Evolutionary conservation across 1,140 invertebrate species (phyloP), one percentile per base, ranked within the genome.

Genomic region (Achroia grisella): DNA sequence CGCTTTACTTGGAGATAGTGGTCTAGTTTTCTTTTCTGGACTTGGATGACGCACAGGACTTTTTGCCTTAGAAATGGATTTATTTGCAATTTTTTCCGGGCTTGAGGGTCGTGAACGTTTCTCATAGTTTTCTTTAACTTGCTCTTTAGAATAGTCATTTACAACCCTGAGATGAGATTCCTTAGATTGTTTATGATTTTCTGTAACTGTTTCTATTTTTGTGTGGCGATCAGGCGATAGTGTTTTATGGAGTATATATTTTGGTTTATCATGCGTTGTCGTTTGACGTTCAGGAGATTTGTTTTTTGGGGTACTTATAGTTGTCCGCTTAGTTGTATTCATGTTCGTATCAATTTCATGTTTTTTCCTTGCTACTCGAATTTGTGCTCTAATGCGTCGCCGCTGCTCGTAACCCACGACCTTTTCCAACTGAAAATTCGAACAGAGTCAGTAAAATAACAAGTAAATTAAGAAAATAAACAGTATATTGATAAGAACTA

Each of bases 361-460:
- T 49, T 87, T 77, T 57, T 91, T 90, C 52, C 89, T 90, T 2
- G 93, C 89, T 6, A 91, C 65, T 52, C 92, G 85, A 42, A 94
- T 93, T 74, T 94, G 92, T 6, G 91, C 88, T 51, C 93, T 87
- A 42, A 94, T 93, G 44, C 91, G 87, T 39, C 92, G 88, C 46
- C 93, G 80, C 60, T 93, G 87, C 56, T 94, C 93, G 64, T 94
- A 94, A 43, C 89, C 89, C 14, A 88, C 88, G 23, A 93, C 90
- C 63, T 90, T 92, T 74, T 93, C 91, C 67, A 94, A 81, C 90
- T 92, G 79, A 56, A 88, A 89, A 52, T 50, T 32, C 56, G 34
- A 60, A 54, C 23, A 48, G 35, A 52, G 28, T 57, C 40, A 61
- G 45, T 56, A 53, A 46, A 45, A 58, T 36, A 48, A 55, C 14